Evolutionary conservation across 2,888 invertebrate species (phyloP), one percentile per base, ranked within the genome.

Genomic region (Machimus atricapillus): DNA sequence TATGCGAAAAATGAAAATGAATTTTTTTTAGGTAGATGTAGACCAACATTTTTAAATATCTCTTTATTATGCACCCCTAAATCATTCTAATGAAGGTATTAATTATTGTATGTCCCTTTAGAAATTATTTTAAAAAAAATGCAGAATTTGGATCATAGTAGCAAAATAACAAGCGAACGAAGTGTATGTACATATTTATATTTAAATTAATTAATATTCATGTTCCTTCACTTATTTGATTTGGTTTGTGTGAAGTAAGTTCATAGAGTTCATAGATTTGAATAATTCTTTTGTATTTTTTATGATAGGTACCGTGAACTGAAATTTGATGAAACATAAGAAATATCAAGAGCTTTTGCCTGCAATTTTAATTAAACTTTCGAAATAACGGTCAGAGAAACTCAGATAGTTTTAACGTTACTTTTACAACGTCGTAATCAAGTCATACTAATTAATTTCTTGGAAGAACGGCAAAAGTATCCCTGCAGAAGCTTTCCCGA

Each of bases 361-460:
- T 66, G 66, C 27, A 66, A 2, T 66, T 66, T 66, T 66, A 66
- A 66, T 66, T 66, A 66, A 66, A 66, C 66, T 66, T 66, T 66
- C 9, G 66, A 66, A 66, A 66, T 66, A 66, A 27, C 27, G 66
- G 66, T 27, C 19, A 66, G 66, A 66, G 27, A 66, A 27, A 19
- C 27, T 66, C 66, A 52, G 58, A 82, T 82, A 82, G 82, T 82
- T 82, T 82, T 82, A 52, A 82, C 58, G 82, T 7, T 66, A 34
- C n/a, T 82, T 58, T 58, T 82, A 82, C 58, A 2, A 82, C 82
- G 66, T 82, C 82, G 82, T 82, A 82, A 82, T 82, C 82, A 82
- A 82, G 82, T 82, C 82, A 82, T 82, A 82, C 82, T 82, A 82
- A 82, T 82, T 82, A 82, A 82, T 82, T 82, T 82, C 82, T 58